These are phyloP conservation scores for Leucoptera coffeella DNA, from an alignment of 2,888 invertebrate species.

Conservation along the genomic window DNA sequence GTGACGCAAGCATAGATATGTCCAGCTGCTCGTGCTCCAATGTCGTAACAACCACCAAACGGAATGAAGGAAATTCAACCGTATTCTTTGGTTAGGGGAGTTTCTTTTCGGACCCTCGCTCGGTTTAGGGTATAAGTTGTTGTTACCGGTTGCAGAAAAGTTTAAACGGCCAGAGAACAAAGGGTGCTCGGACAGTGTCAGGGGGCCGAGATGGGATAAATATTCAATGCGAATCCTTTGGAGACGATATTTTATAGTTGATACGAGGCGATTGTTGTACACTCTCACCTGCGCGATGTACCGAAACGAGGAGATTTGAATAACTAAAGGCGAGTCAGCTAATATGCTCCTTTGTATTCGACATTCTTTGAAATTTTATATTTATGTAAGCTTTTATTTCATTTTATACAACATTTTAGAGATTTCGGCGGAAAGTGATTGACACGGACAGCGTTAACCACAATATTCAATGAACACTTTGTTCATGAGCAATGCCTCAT, in stretches of 20 bases:
- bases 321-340: no score
- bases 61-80: slow-evolving; percentile 7
- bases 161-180: slow-evolving; percentile 51
- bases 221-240: slow-evolving; percentile 53
- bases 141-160: slow-evolving; percentile 52
- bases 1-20: slow-evolving; percentile 48
- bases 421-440: no score
- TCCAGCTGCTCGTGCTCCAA: slow-evolving; percentile 23
- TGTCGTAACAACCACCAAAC: slow-evolving; percentile 12
- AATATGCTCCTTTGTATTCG: no score
- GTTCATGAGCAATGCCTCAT: no score
- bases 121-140: slow-evolving; percentile 44
- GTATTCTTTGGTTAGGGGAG: slow-evolving; percentile 9
- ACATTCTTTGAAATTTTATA: no score
- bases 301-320: no score
- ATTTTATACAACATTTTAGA: no score
- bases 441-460: no score
- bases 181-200: slow-evolving; percentile 39
- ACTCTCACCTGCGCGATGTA: slow-evolving; percentile 40
- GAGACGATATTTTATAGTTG: slow-evolving; percentile 48
- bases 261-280: no score
- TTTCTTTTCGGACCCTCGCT: slow-evolving; percentile 9
- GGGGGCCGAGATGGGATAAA: slow-evolving; percentile 26
- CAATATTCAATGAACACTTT: no score
- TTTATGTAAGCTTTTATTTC: no score